phyloP scores from a whole-genome alignment of 2,888 invertebrate species.

The Hololepta plana region DNA sequence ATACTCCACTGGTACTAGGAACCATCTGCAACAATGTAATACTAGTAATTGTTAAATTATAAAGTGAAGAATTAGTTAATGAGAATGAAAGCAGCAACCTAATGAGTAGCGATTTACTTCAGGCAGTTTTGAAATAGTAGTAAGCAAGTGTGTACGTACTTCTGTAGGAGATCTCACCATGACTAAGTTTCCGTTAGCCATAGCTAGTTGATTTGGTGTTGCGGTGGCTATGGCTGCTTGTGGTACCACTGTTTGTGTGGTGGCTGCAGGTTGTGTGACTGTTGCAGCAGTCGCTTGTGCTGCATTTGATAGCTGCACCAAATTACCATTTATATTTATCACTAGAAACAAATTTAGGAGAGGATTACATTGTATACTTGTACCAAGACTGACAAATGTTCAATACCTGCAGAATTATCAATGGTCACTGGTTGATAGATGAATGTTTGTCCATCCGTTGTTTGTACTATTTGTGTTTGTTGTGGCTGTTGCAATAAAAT shows the following conservation, averaged over 20 bases:
- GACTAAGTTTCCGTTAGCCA: conserved; percentile 54
- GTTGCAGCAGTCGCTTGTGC: conserved; percentile 15
- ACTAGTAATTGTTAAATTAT: conserved; percentile 6
- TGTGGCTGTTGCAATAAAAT: conserved; percentile 43
- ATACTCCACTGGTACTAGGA: conserved; percentile 29
- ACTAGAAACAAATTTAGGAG: conserved; percentile 39
- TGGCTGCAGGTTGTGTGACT: conserved; percentile 21
- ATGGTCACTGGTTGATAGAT: conserved; percentile 65
- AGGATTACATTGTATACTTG: too few relatives aligned
- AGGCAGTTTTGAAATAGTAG: conserved; percentile 4
- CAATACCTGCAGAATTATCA: conserved; percentile 32
- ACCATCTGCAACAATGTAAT: conserved; percentile 31
- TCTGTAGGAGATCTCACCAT: conserved; percentile 40
- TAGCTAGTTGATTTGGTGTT: conserved; percentile 33
- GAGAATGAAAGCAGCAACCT: conserved; percentile 5
- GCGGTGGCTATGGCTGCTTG: conserved; percentile 22
- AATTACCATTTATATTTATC: conserved; percentile 60
- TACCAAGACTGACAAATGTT: too few relatives aligned
- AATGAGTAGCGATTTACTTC: neutral
- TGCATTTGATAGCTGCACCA: conserved; percentile 42
- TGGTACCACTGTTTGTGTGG: conserved; percentile 23
- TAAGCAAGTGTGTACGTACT: conserved; percentile 17
- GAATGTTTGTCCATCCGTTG: conserved; percentile 83
- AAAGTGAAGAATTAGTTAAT: conserved; percentile 7
- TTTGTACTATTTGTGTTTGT: conserved; percentile 70